A percentile compares a stretch with the other conserved stretches of the same genome.
Conservation (phyloP, 2,888 invertebrate genomes). For the Hydriomena furcata region DNA sequence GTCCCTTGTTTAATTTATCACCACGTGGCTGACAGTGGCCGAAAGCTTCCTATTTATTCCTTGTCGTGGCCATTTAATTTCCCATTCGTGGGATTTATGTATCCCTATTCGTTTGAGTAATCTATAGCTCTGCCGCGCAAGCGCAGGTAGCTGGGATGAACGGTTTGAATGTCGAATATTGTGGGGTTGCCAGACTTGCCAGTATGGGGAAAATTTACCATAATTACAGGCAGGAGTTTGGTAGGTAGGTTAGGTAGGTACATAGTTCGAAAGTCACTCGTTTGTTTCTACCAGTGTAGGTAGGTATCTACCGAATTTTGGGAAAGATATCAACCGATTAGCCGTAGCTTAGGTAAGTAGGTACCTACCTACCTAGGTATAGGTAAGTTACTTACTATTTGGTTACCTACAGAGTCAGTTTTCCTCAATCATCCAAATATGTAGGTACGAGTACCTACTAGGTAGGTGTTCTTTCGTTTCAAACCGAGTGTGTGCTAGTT, state of each 20-base stretch:
- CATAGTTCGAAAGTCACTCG: no score
- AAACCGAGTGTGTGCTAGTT: no score
- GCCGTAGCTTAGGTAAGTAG: no score
- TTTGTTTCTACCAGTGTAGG: no score
- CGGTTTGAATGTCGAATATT: conserved; percentile 69
- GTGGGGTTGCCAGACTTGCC: conserved; percentile 63
- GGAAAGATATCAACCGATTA: no score
- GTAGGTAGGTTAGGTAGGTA: not conserved
- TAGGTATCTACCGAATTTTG: no score
- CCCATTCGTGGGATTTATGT: conserved; percentile 35
- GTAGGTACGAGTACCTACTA: no score
- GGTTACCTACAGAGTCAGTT: no score
- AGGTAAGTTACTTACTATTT: no score
- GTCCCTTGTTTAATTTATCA: conserved; percentile 45
- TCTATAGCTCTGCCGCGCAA: conserved; percentile 28
- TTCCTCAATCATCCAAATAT: no score
- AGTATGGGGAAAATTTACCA: conserved; percentile 25
- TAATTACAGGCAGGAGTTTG: not conserved
- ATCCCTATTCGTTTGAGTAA: conserved; percentile 21
- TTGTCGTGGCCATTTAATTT: conserved; percentile 22
- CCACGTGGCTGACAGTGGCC: conserved; percentile 60
- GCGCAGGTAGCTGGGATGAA: conserved; percentile 74
- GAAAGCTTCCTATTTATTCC: conserved; percentile 22
- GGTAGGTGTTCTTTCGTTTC: no score
- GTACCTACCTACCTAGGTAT: no score